A percentile compares a stretch with the other conserved stretches of the same genome.
Conservation (phyloP, 2,113 vertebrate species). For the Oncorhynchus mykiss region DNA sequence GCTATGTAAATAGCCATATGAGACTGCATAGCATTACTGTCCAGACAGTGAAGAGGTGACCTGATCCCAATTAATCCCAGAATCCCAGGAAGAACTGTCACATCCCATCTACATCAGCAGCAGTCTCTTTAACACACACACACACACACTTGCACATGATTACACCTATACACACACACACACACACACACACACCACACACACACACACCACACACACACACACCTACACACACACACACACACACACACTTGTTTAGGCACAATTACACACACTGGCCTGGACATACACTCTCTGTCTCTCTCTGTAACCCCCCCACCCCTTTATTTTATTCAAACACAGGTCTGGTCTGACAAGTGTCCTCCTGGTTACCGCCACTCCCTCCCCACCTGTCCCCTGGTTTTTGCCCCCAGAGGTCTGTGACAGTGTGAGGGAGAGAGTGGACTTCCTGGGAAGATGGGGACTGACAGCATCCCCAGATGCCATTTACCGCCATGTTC, state of each 20-base stretch:
- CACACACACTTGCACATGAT: slow-evolving; percentile 10
- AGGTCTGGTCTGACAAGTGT: slow-evolving; percentile 75
- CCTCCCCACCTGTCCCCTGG: slow-evolving; percentile 70
- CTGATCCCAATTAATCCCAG: slow-evolving; percentile 97
- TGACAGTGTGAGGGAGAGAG: slow-evolving; percentile 45
- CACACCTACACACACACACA: slow-evolving; percentile 3
- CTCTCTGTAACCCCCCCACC: background rate
- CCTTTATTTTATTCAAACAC: slow-evolving; percentile 16
- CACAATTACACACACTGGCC: slow-evolving; percentile 14
- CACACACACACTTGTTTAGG: slow-evolving; percentile 8
- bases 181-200: background rate
- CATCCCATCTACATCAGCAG: slow-evolving; percentile 84
- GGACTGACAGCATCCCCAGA: background rate
- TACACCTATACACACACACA: slow-evolving; percentile 17
- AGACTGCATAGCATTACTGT: slow-evolving; percentile 80
- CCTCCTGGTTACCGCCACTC: slow-evolving; percentile 59
- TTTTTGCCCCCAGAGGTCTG: slow-evolving; percentile 56
- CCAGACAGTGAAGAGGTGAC: slow-evolving; percentile 81
- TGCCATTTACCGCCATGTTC: no score
- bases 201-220: background rate
- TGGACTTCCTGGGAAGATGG: background rate
- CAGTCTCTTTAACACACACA: slow-evolving; percentile 8
- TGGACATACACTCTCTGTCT: no score
- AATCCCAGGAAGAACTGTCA: slow-evolving; percentile 88
- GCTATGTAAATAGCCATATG: slow-evolving; percentile 81